These are phyloP conservation scores for Mustela erminea DNA, from an alignment of 2,797 vertebrate genomes.

Conservation along the genomic window DNA sequence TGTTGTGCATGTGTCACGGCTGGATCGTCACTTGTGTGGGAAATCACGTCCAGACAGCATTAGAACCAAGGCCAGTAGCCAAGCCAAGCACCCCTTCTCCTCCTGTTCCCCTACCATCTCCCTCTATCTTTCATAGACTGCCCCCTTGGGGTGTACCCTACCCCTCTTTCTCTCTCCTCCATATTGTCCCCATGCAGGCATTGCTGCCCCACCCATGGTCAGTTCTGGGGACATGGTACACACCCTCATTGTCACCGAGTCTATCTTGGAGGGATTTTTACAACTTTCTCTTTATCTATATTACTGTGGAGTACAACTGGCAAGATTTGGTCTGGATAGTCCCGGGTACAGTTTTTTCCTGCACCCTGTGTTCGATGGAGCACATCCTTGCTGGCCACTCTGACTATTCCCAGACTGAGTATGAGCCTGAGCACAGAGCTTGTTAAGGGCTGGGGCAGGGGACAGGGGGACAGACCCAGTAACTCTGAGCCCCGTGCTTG, in stretches of 20 bases:
- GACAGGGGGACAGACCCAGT: neutral
- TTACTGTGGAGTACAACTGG: neutral
- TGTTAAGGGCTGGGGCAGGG: accelerated
- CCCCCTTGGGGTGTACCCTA: accelerated
- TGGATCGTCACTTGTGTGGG: neutral
- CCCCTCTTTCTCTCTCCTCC: neutral
- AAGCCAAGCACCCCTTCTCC: too few relatives aligned
- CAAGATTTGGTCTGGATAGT: neutral
- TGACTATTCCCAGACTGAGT: neutral
- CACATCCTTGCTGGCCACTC: neutral
- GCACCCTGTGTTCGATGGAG: neutral
- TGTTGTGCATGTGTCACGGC: neutral
- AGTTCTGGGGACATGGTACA: neutral
- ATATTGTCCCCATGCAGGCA: accelerated
- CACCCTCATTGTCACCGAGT: too few relatives aligned
- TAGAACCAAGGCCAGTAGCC: neutral
- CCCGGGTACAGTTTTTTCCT: neutral
- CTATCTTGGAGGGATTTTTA: neutral
- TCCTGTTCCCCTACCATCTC: neutral
- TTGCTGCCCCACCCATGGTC: neutral
- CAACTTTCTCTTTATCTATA: neutral
- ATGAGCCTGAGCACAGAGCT: neutral
- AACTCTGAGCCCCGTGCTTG: neutral
- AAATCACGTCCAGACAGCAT: neutral
- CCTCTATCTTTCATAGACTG: neutral